These are phyloP conservation scores for Fistularia tabacaria DNA, from an alignment of 2,797 vertebrate genomes.

Conservation along the genomic window DNA sequence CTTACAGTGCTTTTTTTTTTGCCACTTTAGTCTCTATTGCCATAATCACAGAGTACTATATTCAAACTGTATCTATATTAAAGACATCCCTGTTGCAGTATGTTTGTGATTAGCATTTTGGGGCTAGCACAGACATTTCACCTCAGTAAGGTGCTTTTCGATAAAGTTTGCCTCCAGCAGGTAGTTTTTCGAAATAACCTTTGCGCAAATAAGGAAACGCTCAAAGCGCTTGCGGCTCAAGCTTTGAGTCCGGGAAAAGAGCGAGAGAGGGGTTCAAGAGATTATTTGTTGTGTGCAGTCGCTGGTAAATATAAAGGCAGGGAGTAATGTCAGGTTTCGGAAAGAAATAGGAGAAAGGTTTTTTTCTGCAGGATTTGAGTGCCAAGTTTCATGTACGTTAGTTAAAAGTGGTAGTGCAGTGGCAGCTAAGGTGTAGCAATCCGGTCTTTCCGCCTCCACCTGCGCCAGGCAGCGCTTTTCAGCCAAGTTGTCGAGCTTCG, in stretches of 20 bases:
- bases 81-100: not conserved
- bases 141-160: too few relatives aligned
- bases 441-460: not conserved
- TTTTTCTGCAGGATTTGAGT: too few relatives aligned
- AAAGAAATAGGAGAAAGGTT: too few relatives aligned
- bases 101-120: too few relatives aligned
- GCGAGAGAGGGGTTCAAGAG: slow-evolving; percentile 9
- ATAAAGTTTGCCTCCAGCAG: too few relatives aligned
- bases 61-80: not conserved
- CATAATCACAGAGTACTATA: slow-evolving; percentile 33
- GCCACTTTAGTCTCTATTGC: slow-evolving; percentile 43
- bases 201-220: not conserved
- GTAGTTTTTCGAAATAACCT: too few relatives aligned
- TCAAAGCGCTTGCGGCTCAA: slow-evolving; percentile 1
- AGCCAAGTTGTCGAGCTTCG: not conserved
- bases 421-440: too few relatives aligned
- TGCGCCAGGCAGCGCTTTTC: not conserved
- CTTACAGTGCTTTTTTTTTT: slow-evolving; percentile 19
- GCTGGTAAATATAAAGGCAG: slow-evolving; percentile 5
- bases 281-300: slow-evolving; percentile 28
- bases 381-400: too few relatives aligned
- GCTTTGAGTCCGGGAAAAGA: slow-evolving; percentile 9
- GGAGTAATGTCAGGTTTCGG: not conserved
- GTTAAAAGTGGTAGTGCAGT: too few relatives aligned
- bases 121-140: too few relatives aligned